Evolutionary conservation across 2,113 vertebrate genomes (phyloP).

Genomic region (Heterotilapia buettikoferi): DNA sequence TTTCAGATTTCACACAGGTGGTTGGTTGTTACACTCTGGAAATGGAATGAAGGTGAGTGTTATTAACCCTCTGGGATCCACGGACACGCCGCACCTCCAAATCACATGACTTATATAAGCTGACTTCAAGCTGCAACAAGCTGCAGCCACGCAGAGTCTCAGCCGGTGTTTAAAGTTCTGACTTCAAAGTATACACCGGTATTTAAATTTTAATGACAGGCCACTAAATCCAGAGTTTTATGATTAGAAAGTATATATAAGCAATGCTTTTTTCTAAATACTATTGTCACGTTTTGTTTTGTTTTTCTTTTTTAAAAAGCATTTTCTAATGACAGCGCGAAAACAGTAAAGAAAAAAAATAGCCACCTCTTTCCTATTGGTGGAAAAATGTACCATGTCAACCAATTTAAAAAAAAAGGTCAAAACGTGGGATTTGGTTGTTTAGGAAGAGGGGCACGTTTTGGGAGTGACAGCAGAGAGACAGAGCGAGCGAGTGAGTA

Average conservation of each 20-base stretch:
- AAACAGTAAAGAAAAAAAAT: not conserved
- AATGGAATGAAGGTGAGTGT: not conserved
- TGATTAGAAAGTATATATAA: not conserved
- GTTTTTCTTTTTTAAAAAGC: fast-evolving
- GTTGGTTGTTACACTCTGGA: not conserved
- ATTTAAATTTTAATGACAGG: not conserved
- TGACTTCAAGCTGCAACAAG: not conserved
- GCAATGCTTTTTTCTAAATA: not conserved
- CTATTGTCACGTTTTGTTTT: not conserved
- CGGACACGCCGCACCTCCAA: not conserved
- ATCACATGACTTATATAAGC: not conserved
- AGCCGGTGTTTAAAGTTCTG: not conserved
- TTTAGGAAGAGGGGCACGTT: not conserved
- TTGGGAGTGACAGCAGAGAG: not conserved
- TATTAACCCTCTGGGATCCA: not conserved
- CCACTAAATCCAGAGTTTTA: not conserved
- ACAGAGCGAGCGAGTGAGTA: not conserved
- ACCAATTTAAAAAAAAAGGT: not conserved
- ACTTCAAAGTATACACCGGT: not conserved
- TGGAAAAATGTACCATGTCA: not conserved
- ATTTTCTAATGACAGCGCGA: not conserved
- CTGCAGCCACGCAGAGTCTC: not conserved
- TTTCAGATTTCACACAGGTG: not conserved
- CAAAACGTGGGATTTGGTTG: not conserved
- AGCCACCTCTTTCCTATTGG: not conserved